Evolutionary conservation across 2,113 vertebrate species (phyloP).

Genomic region (Hucho hucho): DNA sequence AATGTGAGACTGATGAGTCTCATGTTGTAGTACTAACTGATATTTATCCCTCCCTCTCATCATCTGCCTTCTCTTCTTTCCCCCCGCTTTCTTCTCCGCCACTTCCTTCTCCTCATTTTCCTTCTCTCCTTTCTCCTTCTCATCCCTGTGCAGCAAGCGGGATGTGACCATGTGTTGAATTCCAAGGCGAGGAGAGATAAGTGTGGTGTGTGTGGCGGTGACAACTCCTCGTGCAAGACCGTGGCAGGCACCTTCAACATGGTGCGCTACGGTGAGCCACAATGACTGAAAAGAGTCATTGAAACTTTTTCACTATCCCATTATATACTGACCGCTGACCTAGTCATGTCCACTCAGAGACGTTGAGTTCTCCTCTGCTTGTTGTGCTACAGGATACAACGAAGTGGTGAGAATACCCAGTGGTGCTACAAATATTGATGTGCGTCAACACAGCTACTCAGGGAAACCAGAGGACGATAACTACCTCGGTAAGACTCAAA

Average conservation of each 20-base stretch:
- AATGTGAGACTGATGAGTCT: background rate
- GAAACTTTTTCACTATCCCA: too few relatives aligned
- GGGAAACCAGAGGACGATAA: constrained; percentile 97
- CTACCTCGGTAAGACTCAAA: constrained; percentile 89
- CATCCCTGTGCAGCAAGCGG: constrained; percentile 85
- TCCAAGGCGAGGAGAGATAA: constrained; percentile 98
- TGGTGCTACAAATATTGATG: constrained; percentile 96
- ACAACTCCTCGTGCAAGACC: constrained; percentile 98
- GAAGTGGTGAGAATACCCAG: constrained; percentile 92
- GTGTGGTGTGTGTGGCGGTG: constrained; percentile 95
- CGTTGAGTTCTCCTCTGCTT: background rate
- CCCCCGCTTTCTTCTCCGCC: too few relatives aligned
- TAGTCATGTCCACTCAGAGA: background rate
- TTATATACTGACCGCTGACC: background rate
- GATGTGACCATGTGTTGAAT: constrained; percentile 97
- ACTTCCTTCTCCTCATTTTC: too few relatives aligned
- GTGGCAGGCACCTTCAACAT: constrained; percentile 92
- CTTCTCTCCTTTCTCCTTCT: background rate
- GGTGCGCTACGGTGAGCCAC: constrained; percentile 89
- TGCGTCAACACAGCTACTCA: constrained; percentile 98
- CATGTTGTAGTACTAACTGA: too few relatives aligned
- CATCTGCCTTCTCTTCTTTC: background rate
- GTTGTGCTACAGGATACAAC: constrained; percentile 85
- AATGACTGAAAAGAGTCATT: background rate
- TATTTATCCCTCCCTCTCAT: background rate